Evolutionary conservation across 92 coral and sea anemone species (phyloP).

Genomic region (Metridium senile): DNA sequence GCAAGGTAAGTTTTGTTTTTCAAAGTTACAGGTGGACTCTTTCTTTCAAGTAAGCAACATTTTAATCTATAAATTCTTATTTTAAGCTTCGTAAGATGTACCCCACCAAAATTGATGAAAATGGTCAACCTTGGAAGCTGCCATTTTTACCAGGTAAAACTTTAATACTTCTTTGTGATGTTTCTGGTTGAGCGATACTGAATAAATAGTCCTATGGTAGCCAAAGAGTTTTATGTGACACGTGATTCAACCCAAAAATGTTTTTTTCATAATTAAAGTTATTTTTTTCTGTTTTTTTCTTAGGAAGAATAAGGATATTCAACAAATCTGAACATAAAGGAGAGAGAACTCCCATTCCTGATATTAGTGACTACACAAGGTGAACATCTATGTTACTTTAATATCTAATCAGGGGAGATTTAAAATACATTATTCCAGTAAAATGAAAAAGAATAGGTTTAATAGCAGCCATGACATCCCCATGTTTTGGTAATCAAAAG

Average conservation of each 20-base stretch:
- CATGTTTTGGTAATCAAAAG: no score
- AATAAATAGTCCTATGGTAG: not conserved
- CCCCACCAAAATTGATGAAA: conserved; percentile 80
- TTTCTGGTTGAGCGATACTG: no score
- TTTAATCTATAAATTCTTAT: not conserved
- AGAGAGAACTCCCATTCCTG: conserved; percentile 84
- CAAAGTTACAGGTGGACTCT: not conserved
- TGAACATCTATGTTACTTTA: no score
- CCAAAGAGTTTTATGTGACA: no score
- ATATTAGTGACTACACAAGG: conserved; percentile 90
- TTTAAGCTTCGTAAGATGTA: conserved; percentile 79
- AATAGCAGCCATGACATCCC: no score
- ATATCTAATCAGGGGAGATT: no score
- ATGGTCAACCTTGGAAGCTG: conserved; percentile 84
- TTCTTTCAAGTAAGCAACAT: not conserved
- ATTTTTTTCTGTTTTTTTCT: not conserved
- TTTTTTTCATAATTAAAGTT: no score
- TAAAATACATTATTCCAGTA: no score
- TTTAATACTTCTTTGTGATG: no score
- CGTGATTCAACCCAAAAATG: no score
- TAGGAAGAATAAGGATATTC: conserved; percentile 77
- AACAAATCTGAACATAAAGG: conserved; percentile 70
- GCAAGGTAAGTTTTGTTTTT: conserved; percentile 53
- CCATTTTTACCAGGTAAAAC: conserved; percentile 83
- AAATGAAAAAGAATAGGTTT: no score